phyloP scores from a whole-genome alignment of 1,140 invertebrate species.

The Drosophila neocordata region DNA sequence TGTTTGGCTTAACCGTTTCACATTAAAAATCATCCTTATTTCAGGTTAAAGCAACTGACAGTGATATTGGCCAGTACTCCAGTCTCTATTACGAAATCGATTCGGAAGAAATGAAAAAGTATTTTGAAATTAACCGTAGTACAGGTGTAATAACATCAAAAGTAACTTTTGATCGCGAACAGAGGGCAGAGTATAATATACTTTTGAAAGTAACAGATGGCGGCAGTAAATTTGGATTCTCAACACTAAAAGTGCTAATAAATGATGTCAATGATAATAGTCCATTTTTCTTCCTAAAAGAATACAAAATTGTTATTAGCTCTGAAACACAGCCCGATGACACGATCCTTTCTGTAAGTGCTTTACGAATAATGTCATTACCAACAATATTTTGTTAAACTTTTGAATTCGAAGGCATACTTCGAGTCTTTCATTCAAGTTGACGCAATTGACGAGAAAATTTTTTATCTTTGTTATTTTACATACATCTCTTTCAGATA shows the following conservation, averaged over 20 bases:
- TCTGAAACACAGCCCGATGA: slow-evolving; percentile 86
- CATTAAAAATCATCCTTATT: background rate
- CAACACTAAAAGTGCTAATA: slow-evolving; percentile 90
- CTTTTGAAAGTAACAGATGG: slow-evolving; percentile 93
- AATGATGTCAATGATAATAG: slow-evolving; percentile 94
- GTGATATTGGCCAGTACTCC: slow-evolving; percentile 92
- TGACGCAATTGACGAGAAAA: too few species aligned
- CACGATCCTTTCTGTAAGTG: too few species aligned
- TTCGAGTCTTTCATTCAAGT: too few species aligned
- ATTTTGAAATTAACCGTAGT: slow-evolving; percentile 90
- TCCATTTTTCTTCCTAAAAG: slow-evolving; percentile 90
- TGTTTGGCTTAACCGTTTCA: background rate
- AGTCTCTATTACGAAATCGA: slow-evolving; percentile 91
- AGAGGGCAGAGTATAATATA: slow-evolving; percentile 89
- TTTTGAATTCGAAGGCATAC: too few species aligned
- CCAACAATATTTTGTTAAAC: too few species aligned
- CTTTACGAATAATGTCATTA: too few species aligned
- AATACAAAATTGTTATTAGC: slow-evolving; percentile 90
- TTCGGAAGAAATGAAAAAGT: slow-evolving; percentile 89
- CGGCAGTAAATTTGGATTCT: slow-evolving; percentile 91
- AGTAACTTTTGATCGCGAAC: slow-evolving; percentile 91
- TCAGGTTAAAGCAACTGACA: slow-evolving; percentile 90
- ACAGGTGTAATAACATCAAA: slow-evolving; percentile 92
- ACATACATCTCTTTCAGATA: slow-evolving; percentile 72
- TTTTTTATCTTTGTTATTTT: background rate